phyloP scores from a whole-genome alignment of 2,113 vertebrate species.

The Sus scrofa region DNA sequence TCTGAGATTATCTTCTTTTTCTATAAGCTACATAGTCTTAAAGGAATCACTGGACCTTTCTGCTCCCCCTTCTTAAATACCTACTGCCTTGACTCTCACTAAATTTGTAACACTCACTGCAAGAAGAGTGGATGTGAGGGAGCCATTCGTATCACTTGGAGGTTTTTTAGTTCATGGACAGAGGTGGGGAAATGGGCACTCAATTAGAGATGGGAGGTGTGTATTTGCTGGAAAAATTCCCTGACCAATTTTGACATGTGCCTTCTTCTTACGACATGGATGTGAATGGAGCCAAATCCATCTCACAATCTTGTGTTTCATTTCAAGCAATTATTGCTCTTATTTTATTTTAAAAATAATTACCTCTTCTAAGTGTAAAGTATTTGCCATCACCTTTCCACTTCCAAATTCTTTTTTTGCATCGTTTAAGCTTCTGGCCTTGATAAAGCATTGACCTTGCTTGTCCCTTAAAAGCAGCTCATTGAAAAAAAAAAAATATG shows the following conservation, averaged over 20 bases:
- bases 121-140: background rate
- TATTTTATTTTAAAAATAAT: background rate
- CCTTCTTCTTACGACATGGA: background rate
- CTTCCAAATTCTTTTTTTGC: background rate
- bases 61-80: background rate
- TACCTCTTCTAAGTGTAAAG: background rate
- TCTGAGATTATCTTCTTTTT: background rate
- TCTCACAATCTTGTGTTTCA: background rate
- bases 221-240: background rate
- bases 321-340: constrained; percentile 8
- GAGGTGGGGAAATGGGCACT: background rate
- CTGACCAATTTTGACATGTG: background rate
- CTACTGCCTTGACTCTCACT: background rate
- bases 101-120: background rate
- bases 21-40: background rate
- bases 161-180: background rate
- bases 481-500: background rate
- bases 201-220: background rate
- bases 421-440: background rate
- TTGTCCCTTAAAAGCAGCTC: constrained; percentile 3
- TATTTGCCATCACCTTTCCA: background rate
- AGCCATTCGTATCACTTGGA: background rate
- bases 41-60: background rate
- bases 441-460: background rate
- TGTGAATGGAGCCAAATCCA: background rate